Evolutionary conservation across 2,113 vertebrate genomes (phyloP).

Genomic region (Pampusana beccarii): DNA sequence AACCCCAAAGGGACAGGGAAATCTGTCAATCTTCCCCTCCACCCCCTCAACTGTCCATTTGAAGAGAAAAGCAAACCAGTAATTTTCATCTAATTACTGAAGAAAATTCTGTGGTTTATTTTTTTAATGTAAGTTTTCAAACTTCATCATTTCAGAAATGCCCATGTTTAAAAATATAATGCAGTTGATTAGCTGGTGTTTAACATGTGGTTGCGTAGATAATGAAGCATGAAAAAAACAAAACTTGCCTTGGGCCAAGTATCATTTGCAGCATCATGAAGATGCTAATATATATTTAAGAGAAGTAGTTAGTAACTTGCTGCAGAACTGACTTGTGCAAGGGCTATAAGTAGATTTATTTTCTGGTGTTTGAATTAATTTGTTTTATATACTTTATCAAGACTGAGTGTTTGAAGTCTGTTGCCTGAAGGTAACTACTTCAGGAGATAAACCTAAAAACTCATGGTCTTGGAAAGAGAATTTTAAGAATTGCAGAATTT

Average conservation of each 20-base stretch:
- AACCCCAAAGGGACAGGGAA: slow-evolving; percentile 49
- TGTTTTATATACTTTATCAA: not conserved
- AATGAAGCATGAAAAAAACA: not conserved
- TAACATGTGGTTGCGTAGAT: not conserved
- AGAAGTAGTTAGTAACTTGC: not conserved
- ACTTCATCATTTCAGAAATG: not conserved
- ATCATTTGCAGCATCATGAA: not conserved
- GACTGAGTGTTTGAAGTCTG: not conserved
- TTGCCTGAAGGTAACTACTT: not conserved
- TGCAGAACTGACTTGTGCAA: not conserved
- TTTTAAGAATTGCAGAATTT: not conserved
- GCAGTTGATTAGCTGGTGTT: not conserved
- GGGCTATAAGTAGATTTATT: not conserved
- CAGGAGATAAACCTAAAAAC: not conserved
- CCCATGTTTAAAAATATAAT: not conserved
- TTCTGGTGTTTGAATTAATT: not conserved
- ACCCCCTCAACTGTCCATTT: not conserved
- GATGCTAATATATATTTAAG: not conserved
- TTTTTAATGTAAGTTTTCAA: not conserved
- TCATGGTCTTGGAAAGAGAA: not conserved
- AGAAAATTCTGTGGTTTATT: not conserved
- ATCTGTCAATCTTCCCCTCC: not conserved
- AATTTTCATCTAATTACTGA: not conserved
- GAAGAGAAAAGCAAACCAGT: not conserved
- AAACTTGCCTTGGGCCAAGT: not conserved